Base-by-base conservation (phyloP, 2,113 vertebrate species). In the Parus major region DNA sequence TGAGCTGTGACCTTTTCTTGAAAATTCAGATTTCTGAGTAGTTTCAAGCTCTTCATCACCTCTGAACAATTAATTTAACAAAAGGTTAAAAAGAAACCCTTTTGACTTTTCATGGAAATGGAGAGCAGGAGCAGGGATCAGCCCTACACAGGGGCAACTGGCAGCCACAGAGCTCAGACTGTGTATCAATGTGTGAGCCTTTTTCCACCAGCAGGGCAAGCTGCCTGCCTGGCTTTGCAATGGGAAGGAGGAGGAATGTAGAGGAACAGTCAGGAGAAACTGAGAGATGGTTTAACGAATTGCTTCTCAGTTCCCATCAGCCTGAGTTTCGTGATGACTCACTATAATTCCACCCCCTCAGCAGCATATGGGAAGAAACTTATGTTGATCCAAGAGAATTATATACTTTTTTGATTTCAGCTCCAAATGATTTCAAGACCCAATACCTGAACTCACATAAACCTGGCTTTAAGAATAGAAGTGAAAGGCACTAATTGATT, bases 351-450 rank as follows among this genome's bases (percentile, higher is more conserved):
- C 69, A 70, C 46, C 76, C 55, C 56, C 85, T 90, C 21, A 2
- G 60, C n/a, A 93, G 39, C 79, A 95, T 79, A 89, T 63, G 64
- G 72, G 56, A 84, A 92, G 46, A 94, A 93, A 90, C 9, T 88
- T 9, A 3, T 52, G 46, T 28, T 90, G 50, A 80, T 85, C 36
- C 49, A 91, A 82, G 50, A 76, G 7, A 23, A 93, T 72, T 64
- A 79, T 42, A 36, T 82, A 79, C 72, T 65, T 36, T 76, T 90
- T 31, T 69, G 39, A 31, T 28, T 82, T 80, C 5, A 3, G 17
- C 36, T 87, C 19, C 49, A 79, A 82, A 79, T 27, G 0, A 68
- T 71, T 85, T 73, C 72, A 86, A 85, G 41, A 81, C 17, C n/a
- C 42, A 24, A 18, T 21, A 85, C 7, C 39, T 57, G 66, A 85